These are phyloP conservation scores for Pardalotus punctatus DNA, from an alignment of 2,113 vertebrate genomes.

Conservation along the genomic window DNA sequence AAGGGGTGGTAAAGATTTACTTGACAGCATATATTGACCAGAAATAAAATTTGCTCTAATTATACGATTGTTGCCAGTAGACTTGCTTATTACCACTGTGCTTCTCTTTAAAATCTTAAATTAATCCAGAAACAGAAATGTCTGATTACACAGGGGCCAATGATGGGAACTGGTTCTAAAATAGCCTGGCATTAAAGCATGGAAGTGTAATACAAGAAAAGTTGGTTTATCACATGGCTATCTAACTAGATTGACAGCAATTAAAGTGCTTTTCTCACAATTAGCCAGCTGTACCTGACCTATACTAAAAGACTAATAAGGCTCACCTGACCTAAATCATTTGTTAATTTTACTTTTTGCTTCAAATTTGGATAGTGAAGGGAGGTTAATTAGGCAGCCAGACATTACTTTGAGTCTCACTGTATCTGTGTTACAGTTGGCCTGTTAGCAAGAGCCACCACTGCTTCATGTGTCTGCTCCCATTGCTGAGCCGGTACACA, in stretches of 20 bases:
- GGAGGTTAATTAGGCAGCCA: slow-evolving; percentile 60
- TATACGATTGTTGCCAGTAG: not conserved
- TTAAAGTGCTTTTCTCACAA: slow-evolving; percentile 15
- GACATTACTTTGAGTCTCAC: not conserved
- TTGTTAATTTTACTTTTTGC: slow-evolving; percentile 20
- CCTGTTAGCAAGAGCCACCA: not conserved
- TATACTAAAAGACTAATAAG: slow-evolving; percentile 11
- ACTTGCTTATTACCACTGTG: not conserved
- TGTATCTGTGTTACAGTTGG: slow-evolving; percentile 13
- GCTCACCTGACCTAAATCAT: not conserved
- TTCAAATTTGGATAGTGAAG: slow-evolving; percentile 37
- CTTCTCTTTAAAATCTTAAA: not conserved
- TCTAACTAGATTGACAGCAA: not conserved
- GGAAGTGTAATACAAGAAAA: not conserved
- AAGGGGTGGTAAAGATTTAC: not conserved
- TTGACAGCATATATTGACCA: not conserved
- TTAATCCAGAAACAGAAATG: not conserved
- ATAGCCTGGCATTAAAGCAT: not conserved
- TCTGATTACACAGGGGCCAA: not conserved
- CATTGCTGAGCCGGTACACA: not conserved
- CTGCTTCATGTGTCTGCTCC: not conserved
- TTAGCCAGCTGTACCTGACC: not conserved
- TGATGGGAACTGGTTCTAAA: not conserved
- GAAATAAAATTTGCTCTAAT: not conserved
- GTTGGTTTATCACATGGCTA: not conserved